Percentiles rank a stretch among this genome's conserved stretches.
These are phyloP conservation scores for Cryptocephalus primarius DNA, from an alignment of 2,888 invertebrate species.

Conservation along the genomic window DNA sequence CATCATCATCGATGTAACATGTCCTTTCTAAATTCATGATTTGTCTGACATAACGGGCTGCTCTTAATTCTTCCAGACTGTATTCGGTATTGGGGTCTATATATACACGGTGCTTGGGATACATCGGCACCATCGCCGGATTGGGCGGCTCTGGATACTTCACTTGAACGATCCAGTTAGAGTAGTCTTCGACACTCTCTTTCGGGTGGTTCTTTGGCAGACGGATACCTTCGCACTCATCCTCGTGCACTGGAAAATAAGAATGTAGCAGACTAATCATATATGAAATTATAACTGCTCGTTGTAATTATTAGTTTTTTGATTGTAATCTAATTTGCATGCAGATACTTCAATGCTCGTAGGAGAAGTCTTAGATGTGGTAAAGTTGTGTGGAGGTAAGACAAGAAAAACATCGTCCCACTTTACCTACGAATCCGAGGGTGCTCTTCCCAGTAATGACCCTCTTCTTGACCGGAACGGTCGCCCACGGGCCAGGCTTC, in stretches of 20 bases:
- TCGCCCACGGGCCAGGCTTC: constrained; percentile 61
- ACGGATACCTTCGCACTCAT: constrained; percentile 30
- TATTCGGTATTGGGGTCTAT: constrained; percentile 50
- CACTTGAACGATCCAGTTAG: constrained; percentile 43
- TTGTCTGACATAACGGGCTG: constrained; percentile 32
- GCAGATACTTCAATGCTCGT: too few species aligned
- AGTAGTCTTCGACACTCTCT: constrained; percentile 41
- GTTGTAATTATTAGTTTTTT: too few species aligned
- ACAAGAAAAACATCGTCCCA: too few species aligned
- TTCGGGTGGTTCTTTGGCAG: constrained; percentile 17
- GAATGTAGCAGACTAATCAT: neutral
- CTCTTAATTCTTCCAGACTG: constrained; percentile 68
- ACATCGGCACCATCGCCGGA: constrained; percentile 49
- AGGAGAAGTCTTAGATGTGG: too few species aligned
- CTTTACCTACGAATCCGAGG: constrained; percentile 39
- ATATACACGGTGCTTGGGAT: constrained; percentile 57
- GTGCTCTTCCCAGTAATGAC: constrained; percentile 19
- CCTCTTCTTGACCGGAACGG: constrained; percentile 32
- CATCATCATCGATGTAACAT: too few species aligned
- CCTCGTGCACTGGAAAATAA: constrained; percentile 49
- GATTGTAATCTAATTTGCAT: too few species aligned
- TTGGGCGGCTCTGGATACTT: constrained; percentile 53
- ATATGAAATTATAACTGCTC: constrained; percentile 3
- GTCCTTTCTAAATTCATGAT: too few species aligned
- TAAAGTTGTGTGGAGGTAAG: too few species aligned